Base-by-base conservation (phyloP, 2,888 invertebrate genomes). In the Polydrusus cervinus region DNA sequence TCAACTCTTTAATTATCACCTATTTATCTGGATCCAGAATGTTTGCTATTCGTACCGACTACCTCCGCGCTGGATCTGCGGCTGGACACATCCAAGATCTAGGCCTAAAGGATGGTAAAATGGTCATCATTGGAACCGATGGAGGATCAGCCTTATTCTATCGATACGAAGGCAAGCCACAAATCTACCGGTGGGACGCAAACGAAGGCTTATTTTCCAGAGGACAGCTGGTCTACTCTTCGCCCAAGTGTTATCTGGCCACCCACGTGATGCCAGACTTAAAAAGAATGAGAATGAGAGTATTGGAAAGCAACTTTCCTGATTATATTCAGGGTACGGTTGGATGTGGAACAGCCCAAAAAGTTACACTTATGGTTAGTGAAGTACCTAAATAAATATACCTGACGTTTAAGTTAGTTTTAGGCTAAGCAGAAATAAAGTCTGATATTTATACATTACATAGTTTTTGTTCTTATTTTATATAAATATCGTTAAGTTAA, bases 221-320 rank as follows among this genome's bases (percentile, higher is more conserved):
- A 68, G 91, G 92, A 84, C 88, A 87, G 71, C 81, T 87, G 30
- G 88, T 89, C 57, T 91, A 91, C 83, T 88, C 91, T 81, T 82
- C 89, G 51, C 86, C 90, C 77, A 91, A 91, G 7, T 90, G 91
- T 79, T 88, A 87, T 38, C 85, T 92, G 57, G 88, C 92, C 40
- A 92, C 92, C 0, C 91, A 91, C 80, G 91, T 89, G 1, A 86
- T 90, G 34, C 89, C 91, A 0, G 92, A 91, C 8, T 89, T 88
- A 80, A 90, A 89, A 83, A 88, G 88, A 34, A 80, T 80, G 18
- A 62, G 43, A 10, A 90, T 92, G 89, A 91, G 92, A 91, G 89
- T 89, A 11, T 85, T 92, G 78, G 92, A 92, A 82, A 91, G 91
- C 80, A 92, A 92, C 84, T 91, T 92, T 88, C 90, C 90, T 67